Conservation (phyloP, 1,140 invertebrate genomes). For the Phymorhynchus buccinoides region DNA sequence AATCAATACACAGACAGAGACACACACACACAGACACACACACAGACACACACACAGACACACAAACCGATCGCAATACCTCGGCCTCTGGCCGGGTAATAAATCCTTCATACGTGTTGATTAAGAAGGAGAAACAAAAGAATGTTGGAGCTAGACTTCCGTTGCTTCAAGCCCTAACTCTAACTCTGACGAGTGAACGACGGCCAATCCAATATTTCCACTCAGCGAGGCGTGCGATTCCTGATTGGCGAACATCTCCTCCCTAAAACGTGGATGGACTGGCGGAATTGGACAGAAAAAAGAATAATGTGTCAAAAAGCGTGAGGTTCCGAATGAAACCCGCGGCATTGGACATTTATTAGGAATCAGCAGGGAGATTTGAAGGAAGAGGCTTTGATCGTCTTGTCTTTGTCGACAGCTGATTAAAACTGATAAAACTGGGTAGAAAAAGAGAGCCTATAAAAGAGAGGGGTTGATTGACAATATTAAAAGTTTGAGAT, state of each 20-base stretch:
- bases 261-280: neutral
- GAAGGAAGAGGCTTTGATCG: neutral
- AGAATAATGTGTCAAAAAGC: conserved; percentile 43
- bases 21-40: no score
- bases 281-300: conserved; percentile 23
- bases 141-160: no score
- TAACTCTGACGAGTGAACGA: neutral
- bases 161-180: no score
- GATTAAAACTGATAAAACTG: conserved; percentile 7
- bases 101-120: no score
- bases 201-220: conserved; percentile 14
- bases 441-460: conserved; percentile 7
- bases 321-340: conserved; percentile 29
- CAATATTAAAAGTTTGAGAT: neutral
- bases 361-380: neutral
- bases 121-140: no score
- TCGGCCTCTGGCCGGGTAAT: no score
- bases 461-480: neutral
- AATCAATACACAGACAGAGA: no score
- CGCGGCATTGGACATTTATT: conserved; percentile 26
- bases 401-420: neutral
- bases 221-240: neutral
- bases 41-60: no score
- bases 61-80: no score
- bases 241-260: neutral